Base-by-base conservation (phyloP, 2,113 vertebrate species). In the Gallinago paraguaiae region DNA sequence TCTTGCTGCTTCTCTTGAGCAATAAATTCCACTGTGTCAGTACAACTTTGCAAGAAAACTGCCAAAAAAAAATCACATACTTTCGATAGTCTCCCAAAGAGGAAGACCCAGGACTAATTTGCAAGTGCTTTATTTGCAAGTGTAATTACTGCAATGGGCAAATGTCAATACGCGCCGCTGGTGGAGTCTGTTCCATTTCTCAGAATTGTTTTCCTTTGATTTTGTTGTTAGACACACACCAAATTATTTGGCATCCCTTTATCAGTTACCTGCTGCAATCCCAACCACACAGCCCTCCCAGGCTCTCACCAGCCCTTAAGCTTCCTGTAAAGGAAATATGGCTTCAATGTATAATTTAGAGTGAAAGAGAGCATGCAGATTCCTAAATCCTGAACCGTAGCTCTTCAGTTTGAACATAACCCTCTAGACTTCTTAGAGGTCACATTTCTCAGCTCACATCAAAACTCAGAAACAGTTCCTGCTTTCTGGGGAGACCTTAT, bases 181-280 rank as follows among this genome's bases (percentile, higher is more conserved):
- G 48, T 3, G 3, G 53, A 51, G 69, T 82, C 4, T 1, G 11
- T 48, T 78, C 20, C 45, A 4, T 61, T 95, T 92, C 82, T 68
- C 60, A 64, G 88, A 97, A 95, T 13, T 80, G 50, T 57, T 92
- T 81, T 75, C 35, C 51, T 95, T 92, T 91, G 41, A 50, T 84
- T 86, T 83, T 0, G 0, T 60, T 81, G 22, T 81, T 63, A 81
- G 59, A 81, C 71, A 86, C 24, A 33, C 17, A 70, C 48, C 20
- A 53, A 83, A 56, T 60, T 48, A 93, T 20, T 67, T 90, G 80
- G 56, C 90, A 67, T 71, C 45, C 67, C 48, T 71, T 31, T 72
- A 75, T 64, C 60, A 60, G 82, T 75, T 68, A 64, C 25, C 43
- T 92, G 46, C 56, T 84, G 69, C 69, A 78, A 90, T 71, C 57